Evolutionary conservation across 2,113 vertebrate species (phyloP).

Genomic region (Oriolus oriolus): DNA sequence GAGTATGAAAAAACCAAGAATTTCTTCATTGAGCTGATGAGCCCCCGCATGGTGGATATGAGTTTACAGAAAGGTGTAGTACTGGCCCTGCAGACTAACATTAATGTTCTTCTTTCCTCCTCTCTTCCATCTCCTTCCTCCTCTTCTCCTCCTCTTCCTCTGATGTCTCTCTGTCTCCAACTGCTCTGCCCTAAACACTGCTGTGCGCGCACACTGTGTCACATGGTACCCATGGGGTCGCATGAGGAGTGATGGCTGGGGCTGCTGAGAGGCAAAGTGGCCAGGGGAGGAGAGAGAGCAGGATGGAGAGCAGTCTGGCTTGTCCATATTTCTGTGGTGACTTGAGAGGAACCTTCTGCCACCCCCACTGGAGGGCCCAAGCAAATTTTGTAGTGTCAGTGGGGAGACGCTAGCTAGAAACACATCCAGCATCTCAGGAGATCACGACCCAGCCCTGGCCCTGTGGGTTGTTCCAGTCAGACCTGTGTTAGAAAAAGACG

Average conservation of each 20-base stretch:
- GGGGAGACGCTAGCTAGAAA: background rate
- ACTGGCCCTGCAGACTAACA: constrained; percentile 76
- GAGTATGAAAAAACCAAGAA: constrained; percentile 86
- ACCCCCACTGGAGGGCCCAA: background rate
- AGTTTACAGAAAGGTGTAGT: constrained; percentile 88
- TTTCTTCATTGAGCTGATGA: constrained; percentile 85
- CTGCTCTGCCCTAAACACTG: constrained; percentile 60
- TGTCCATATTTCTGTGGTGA: background rate
- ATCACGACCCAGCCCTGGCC: accelerated
- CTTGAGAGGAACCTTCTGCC: background rate
- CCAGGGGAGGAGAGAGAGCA: background rate
- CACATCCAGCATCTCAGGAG: background rate
- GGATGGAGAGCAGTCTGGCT: background rate
- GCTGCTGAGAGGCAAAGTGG: background rate
- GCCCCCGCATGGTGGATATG: constrained; percentile 84
- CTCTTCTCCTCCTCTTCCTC: constrained; percentile 26
- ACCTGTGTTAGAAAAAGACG: background rate
- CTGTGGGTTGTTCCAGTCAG: background rate
- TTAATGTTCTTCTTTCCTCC: constrained; percentile 68
- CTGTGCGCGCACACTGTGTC: constrained; percentile 64
- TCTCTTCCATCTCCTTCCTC: constrained; percentile 39
- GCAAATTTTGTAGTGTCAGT: background rate
- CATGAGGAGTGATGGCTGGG: background rate
- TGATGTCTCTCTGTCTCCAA: constrained; percentile 43
- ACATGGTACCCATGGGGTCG: constrained; percentile 64